Evolutionary conservation across 2,888 invertebrate genomes (phyloP).

Genomic region (Pseudococcus longispinus): DNA sequence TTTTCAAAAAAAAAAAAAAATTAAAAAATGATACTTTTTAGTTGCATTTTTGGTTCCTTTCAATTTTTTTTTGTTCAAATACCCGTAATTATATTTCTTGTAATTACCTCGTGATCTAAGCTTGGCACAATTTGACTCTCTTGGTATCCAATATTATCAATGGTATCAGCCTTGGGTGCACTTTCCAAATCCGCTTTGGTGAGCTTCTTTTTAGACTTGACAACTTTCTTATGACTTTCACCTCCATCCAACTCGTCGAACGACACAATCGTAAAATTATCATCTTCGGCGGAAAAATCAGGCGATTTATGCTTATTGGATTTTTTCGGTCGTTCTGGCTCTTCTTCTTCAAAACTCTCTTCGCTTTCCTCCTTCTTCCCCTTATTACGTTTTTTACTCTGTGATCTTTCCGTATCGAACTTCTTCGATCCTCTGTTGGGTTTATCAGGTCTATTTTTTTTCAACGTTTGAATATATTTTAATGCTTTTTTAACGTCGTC

Average conservation of each 20-base stretch:
- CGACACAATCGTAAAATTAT: constrained; percentile 29
- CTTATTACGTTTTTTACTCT: constrained; percentile 4
- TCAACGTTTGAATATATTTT: constrained; percentile 47
- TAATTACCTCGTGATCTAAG: constrained; percentile 52
- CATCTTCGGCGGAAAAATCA: constrained; percentile 31
- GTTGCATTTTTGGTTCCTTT: too few relatives aligned
- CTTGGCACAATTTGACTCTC: constrained; percentile 55
- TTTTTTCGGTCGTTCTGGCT: constrained; percentile 36
- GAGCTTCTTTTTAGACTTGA: constrained; percentile 21
- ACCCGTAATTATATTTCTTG: neutral
- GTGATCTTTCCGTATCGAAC: neutral
- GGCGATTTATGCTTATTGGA: constrained; percentile 51
- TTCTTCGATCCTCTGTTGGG: constrained; percentile 16
- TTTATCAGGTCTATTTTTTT: neutral
- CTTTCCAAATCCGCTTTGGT: constrained; percentile 7
- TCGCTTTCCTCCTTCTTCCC: constrained; percentile 9
- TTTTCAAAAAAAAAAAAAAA: too few relatives aligned
- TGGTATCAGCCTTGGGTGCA: neutral
- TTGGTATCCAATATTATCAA: constrained; percentile 38
- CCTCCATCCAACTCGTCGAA: constrained; percentile 49
- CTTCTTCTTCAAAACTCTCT: constrained; percentile 29
- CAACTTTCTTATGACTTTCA: constrained; percentile 48
- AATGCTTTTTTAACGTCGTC: constrained; percentile 51
- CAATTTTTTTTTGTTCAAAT: neutral
- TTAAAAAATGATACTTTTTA: neutral